Evolutionary conservation across 2,888 invertebrate genomes (phyloP).

Genomic region (Tupiocoris notatus): DNA sequence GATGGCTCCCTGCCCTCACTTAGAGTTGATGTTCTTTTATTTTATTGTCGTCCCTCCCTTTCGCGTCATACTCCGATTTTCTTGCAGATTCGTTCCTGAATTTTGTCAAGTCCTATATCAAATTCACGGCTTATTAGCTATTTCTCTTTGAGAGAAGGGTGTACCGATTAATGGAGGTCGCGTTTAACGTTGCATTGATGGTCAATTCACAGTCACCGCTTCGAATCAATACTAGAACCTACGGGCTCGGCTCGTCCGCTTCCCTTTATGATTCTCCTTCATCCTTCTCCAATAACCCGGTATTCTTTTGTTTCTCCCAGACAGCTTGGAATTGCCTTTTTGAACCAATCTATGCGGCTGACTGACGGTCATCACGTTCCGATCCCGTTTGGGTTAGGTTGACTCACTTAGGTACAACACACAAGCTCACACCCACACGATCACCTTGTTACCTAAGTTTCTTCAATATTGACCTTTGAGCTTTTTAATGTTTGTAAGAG

Average conservation of each 20-base stretch:
- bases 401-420: no score
- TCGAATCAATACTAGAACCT: neutral
- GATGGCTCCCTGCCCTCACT: constrained; percentile 17
- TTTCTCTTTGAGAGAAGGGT: no score
- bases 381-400: no score
- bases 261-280: neutral
- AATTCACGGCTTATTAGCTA: no score
- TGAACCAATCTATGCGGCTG: neutral
- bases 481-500: no score
- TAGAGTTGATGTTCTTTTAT: neutral
- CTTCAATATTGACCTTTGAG: no score
- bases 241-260: neutral
- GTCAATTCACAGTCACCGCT: neutral
- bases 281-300: neutral
- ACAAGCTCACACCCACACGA: no score
- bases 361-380: no score
- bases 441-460: no score
- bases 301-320: neutral
- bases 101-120: no score
- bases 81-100: neutral
- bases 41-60: neutral
- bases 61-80: neutral
- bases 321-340: neutral
- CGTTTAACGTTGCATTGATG: neutral
- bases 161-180: no score